Base-by-base conservation (phyloP, 2,797 vertebrate species). In the Muscicapa striata region DNA sequence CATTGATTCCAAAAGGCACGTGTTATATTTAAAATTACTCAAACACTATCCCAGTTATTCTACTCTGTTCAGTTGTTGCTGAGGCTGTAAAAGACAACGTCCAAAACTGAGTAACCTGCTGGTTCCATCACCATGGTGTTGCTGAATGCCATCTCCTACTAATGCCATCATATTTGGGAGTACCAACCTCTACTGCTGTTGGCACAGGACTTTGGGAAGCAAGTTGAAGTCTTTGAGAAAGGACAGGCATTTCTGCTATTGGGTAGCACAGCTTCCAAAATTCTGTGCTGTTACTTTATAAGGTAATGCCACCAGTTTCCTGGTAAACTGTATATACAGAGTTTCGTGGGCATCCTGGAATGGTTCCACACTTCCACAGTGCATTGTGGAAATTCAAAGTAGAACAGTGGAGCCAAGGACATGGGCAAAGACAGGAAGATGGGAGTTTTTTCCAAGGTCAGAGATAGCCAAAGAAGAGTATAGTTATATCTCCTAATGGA, bases 101-200 rank as follows among this genome's bases (percentile, higher is more conserved):
- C 8, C 43, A 40, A 88, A 81, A 8, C 13, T 4, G 14, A 87
- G 32, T 7, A 52, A 46, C 7, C 15, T 40, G 36, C 74, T 48
- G 55, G 6, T 15, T 73, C 61, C 23, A 23, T 5, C 54, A 30
- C 12, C 15, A 5, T 3, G 41, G 23, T 8, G 5, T 1, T 82
- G 51, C 27, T 76, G 58, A 32, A 55, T 16, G 17, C 38, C 15
- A 9, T 72, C 15, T n/a, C 36, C 73, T 21, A 15, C 11, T 24
- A 29, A 48, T 1, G 10, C 13, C 58, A n/a, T 26, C 1, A 1
- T 5, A 29, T 11, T 4, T 15, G 27, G n/a, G 26, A 52, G 6
- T 21, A 32, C 16, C 45, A 66, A 48, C 20, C 7, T 29, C 46
- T 43, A 7, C 6, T 2, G 9, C 2, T 73, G 51, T 1, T 15